These are phyloP conservation scores for Pagetopsis macropterus DNA, from an alignment of 2,797 vertebrate species.

Conservation along the genomic window DNA sequence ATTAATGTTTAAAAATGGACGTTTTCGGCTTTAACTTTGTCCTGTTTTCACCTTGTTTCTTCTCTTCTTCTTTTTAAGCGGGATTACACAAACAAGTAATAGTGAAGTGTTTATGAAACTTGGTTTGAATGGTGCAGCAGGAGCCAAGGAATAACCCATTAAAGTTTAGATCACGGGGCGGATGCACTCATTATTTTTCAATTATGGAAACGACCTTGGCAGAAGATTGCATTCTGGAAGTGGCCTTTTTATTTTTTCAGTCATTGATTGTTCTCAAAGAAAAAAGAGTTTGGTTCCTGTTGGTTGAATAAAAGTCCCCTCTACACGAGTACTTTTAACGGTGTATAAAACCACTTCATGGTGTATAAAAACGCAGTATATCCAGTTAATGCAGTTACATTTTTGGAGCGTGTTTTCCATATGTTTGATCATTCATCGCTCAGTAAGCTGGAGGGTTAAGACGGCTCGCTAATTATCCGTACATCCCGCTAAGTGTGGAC, in stretches of 20 bases:
- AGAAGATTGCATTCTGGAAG: too few relatives aligned
- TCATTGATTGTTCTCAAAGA: neutral
- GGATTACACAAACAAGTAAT: too few relatives aligned
- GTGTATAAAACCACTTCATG: neutral
- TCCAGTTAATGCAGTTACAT: constrained; percentile 8
- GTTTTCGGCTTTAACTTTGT: neutral
- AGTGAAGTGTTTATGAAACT: too few relatives aligned
- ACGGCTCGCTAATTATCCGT: constrained; percentile 62
- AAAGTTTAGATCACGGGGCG: too few relatives aligned
- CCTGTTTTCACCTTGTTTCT: too few relatives aligned
- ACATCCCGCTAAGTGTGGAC: constrained; percentile 68
- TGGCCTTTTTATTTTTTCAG: neutral
- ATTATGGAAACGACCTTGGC: too few relatives aligned
- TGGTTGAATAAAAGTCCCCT: neutral
- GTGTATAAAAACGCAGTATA: neutral
- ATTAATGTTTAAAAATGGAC: neutral
- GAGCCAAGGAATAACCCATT: too few relatives aligned
- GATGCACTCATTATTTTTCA: too few relatives aligned
- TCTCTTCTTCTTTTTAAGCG: too few relatives aligned
- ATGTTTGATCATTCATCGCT: constrained; percentile 41
- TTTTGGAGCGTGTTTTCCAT: constrained; percentile 25
- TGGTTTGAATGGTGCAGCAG: too few relatives aligned
- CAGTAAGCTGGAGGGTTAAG: constrained; percentile 38
- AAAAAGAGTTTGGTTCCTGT: neutral
- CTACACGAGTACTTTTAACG: neutral